Conservation (phyloP, 35 echinoderm and acorn worm genomes). For the Heliocidaris erythrogramma region DNA sequence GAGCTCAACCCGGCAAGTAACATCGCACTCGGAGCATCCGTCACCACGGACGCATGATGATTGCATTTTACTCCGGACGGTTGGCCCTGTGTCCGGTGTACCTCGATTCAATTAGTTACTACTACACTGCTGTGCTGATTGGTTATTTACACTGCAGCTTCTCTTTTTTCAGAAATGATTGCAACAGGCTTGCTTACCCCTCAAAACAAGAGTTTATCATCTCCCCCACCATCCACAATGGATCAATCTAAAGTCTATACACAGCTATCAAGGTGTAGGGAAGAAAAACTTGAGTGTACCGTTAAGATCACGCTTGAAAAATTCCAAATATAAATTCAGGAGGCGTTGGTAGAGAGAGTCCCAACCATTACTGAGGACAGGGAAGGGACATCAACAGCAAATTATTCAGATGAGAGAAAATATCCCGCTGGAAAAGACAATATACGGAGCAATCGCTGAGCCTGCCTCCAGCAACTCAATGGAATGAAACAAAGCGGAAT, state of each 20-base stretch:
- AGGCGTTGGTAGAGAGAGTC: neutral
- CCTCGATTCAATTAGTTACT: slow-evolving; percentile 37
- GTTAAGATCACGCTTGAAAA: neutral
- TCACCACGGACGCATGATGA: slow-evolving; percentile 26
- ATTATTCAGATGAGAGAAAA: neutral
- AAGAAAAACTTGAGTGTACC: neutral
- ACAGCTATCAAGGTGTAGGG: neutral
- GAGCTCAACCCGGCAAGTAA: neutral
- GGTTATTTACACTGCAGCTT: slow-evolving; percentile 35
- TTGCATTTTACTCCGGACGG: slow-evolving; percentile 37
- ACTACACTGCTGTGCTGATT: slow-evolving; percentile 19
- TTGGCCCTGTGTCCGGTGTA: neutral
- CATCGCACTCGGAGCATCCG: neutral
- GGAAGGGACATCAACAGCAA: neutral
- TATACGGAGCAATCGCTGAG: neutral
- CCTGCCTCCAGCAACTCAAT: neutral
- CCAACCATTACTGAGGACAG: neutral
- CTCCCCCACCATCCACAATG: slow-evolving; percentile 4
- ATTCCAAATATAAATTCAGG: neutral
- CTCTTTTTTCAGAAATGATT: neutral
- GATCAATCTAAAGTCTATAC: slow-evolving; percentile 30
- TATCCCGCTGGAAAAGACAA: neutral
- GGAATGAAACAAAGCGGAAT: neutral
- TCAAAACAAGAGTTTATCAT: neutral
- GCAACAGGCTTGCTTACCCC: neutral